A percentile compares a stretch with the other conserved stretches of the same genome.
Evolutionary conservation across 1,140 invertebrate species (phyloP).

Genomic region (Drosophila ficusphila): DNA sequence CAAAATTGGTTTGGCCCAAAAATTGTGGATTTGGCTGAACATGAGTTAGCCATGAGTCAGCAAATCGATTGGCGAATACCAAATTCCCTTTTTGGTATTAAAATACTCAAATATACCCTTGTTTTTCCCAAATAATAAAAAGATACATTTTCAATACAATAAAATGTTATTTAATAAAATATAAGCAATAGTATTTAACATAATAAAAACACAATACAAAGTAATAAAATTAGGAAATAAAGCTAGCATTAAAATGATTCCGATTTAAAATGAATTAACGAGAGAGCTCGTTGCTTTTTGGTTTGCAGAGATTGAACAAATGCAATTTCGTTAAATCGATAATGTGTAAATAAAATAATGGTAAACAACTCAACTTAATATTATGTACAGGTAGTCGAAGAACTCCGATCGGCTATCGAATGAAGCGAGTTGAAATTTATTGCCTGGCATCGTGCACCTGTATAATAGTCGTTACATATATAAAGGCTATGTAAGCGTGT

Average conservation of each 20-base stretch:
- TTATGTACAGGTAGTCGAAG: constrained; percentile 59
- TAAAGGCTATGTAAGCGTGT: constrained; percentile 51
- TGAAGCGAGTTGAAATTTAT: constrained; percentile 65
- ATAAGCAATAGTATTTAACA: constrained; percentile 51
- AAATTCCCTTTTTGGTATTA: too few species aligned
- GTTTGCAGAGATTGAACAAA: constrained; percentile 63
- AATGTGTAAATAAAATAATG: constrained; percentile 24
- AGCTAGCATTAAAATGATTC: constrained; percentile 57
- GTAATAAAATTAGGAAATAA: constrained; percentile 54
- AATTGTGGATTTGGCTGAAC: too few species aligned
- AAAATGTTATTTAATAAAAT: constrained; percentile 63
- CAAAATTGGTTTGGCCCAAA: too few species aligned
- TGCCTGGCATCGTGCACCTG: constrained; percentile 51
- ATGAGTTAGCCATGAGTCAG: too few species aligned
- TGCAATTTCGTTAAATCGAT: constrained; percentile 59
- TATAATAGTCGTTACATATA: constrained; percentile 35
- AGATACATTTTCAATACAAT: constrained; percentile 22
- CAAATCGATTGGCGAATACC: too few species aligned
- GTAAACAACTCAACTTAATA: constrained; percentile 47
- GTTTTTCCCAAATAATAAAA: too few species aligned
- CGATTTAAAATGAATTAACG: constrained; percentile 52
- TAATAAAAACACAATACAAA: constrained; percentile 65
- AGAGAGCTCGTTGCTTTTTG: constrained; percentile 45
- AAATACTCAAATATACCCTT: not conserved
- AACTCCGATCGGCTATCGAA: constrained; percentile 25